phyloP scores from a whole-genome alignment of 2,113 vertebrate species.

The Nothobranchius kuhntae region DNA sequence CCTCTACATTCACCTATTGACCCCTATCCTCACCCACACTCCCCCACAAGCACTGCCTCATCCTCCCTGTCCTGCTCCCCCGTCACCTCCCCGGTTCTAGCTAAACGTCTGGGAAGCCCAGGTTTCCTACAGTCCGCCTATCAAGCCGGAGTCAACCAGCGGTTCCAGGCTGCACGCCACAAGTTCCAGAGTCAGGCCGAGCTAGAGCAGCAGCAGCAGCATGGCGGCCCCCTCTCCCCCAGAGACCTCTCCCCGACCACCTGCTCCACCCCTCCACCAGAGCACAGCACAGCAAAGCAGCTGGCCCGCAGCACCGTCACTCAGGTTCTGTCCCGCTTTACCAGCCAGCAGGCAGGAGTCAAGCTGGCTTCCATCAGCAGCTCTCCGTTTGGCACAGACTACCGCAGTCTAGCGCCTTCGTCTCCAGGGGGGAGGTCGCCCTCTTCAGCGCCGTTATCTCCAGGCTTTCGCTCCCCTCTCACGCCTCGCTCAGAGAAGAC shows the following conservation, averaged over 20 bases:
- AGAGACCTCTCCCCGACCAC: constrained; percentile 92
- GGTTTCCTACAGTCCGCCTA: constrained; percentile 90
- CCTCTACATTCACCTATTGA: constrained; percentile 67
- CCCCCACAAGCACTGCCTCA: constrained; percentile 89
- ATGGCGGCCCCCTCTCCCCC: constrained; percentile 76
- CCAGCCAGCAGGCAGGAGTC: constrained; percentile 89
- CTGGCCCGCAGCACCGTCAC: constrained; percentile 96
- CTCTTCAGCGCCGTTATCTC: constrained; percentile 84
- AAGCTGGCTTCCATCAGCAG: constrained; percentile 83
- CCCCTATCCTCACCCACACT: constrained; percentile 64
- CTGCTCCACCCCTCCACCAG: constrained; percentile 70
- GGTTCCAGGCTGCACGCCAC: constrained; percentile 94
- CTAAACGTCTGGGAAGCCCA: constrained; percentile 84
- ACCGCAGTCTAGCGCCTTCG: constrained; percentile 83
- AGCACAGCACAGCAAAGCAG: constrained; percentile 91
- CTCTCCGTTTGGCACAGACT: constrained; percentile 98
- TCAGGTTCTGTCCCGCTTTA: constrained; percentile 96
- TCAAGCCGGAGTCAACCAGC: constrained; percentile 93
- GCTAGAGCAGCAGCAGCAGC: constrained; percentile 82
- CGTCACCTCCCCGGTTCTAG: constrained; percentile 90
- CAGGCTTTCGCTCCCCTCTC: constrained; percentile 91
- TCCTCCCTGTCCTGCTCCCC: constrained; percentile 94
- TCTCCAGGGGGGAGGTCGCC: constrained; percentile 81
- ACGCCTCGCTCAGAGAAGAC: constrained; percentile 87
- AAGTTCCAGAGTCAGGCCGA: constrained; percentile 95